Evolutionary conservation across 2,888 invertebrate species (phyloP), one percentile per base, ranked within the genome.

Genomic region (Epiblema foenella): DNA sequence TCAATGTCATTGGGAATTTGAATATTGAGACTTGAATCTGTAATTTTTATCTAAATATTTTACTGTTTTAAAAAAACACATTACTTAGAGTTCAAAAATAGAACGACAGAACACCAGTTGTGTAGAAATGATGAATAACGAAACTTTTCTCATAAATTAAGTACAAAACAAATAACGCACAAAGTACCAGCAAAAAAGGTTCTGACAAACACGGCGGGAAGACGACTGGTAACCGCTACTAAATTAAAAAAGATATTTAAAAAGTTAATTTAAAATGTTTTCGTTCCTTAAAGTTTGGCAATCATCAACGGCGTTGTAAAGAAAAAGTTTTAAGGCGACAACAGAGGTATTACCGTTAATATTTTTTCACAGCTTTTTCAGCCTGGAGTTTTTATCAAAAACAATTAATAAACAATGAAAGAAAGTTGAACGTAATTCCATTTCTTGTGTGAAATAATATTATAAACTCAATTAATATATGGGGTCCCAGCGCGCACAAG

Each of bases 91-190:
- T n/a, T 37, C 11, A n/a, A 54, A 37, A 54, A 65, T 18, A 29
- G 62, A 29, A 60, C 18, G 10, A 11, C 39, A 52, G 29, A 33
- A 54, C 42, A 54, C 52, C 57, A 58, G 58, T 65, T 65, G 65
- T 65, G 24, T 57, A 57, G 37, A 57, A 69, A 63, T 49, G 70
- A 70, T 54, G 33, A 65, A 65, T 46, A 65, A 59, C 64, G 24
- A 33, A 70, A 70, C 65, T 70, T 70, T 65, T 29, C 52, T 65
- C 59, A 46, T 70, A 70, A 70, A 70, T 70, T 54, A 52, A 46
- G 9, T n/a, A 59, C 65, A 64, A 24, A 58, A 64, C 46, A 65
- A 60, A 60, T 54, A 65, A 60, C 68, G 29, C 51, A 18, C 65
- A 70, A 67, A 54, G 49, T 58, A 15, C 5, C 33, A 56, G 20